A percentile compares a stretch with the other conserved stretches of the same genome.
Evolutionary conservation across 1,140 invertebrate genomes (phyloP).

Genomic region (Aethina tumida): DNA sequence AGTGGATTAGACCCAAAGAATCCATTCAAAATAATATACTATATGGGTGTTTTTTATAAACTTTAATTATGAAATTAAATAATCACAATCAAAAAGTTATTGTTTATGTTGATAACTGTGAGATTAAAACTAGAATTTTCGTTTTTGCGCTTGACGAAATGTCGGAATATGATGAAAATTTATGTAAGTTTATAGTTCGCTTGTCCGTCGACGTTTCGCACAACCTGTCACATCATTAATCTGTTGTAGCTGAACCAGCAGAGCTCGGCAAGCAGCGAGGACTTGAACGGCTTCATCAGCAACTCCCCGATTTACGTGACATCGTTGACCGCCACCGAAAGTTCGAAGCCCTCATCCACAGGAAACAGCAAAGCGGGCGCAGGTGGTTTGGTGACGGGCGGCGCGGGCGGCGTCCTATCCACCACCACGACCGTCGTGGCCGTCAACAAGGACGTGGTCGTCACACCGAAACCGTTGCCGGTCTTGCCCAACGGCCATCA

Average conservation of each 20-base stretch:
- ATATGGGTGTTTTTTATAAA: too few species aligned
- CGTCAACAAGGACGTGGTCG: slow-evolving; percentile 16
- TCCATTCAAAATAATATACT: too few species aligned
- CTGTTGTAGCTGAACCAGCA: slow-evolving; percentile 54
- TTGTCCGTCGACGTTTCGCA: too few species aligned
- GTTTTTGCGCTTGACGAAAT: not conserved
- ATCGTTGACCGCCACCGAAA: slow-evolving; percentile 55
- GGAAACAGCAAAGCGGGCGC: slow-evolving; percentile 30
- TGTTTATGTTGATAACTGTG: too few species aligned
- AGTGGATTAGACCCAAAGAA: too few species aligned
- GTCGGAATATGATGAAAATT: not conserved
- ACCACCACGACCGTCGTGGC: slow-evolving; percentile 28
- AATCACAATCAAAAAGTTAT: too few species aligned
- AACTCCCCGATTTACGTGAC: slow-evolving; percentile 71
- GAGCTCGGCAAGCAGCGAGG: slow-evolving; percentile 44
- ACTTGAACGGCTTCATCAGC: slow-evolving; percentile 62
- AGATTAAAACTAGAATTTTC: too few species aligned
- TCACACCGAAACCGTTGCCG: slow-evolving; percentile 17
- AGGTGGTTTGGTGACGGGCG: slow-evolving; percentile 11
- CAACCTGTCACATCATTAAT: too few species aligned
- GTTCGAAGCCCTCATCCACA: slow-evolving; percentile 38
- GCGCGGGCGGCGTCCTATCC: slow-evolving; percentile 21
- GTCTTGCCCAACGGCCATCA: slow-evolving; percentile 24
- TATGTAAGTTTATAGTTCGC: too few species aligned
- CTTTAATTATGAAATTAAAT: too few species aligned